Base-by-base conservation (phyloP, 2,888 invertebrate genomes). In the Tupiocoris notatus region DNA sequence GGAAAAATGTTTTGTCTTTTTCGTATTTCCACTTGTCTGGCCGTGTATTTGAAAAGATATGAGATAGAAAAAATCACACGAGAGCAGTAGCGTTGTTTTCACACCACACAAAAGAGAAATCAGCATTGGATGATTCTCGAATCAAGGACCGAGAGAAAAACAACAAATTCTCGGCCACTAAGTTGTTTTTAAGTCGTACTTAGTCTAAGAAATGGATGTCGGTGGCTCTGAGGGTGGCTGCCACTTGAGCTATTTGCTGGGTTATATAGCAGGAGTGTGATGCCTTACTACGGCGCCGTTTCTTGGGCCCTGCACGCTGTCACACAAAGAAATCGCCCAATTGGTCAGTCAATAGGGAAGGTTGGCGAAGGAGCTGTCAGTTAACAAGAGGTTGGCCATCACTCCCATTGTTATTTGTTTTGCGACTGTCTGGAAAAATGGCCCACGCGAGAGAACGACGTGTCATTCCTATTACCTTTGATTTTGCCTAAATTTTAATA, bases 231-330 rank as follows among this genome's bases (percentile, higher is more conserved):
- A 75, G 75, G 39, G 75, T 76, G 24, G 79, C 78, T n/a, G 76
- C 75, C 67, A 79, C 77, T 75, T 78, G 78, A 73, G 79, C 78
- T 58, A 79, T 77, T 74, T 79, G 78, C 75, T 79, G 79, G 63
- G 78, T 78, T 71, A 79, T 79, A 78, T 79, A 79, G 77, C 77
- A 68, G 54, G 78, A 78, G 74, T 71, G 75, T 21, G 74, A 74
- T 59, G 78, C 76, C 73, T 64, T 59, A 62, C 77, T 77, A 67
- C 77, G 78, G 61, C 77, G 75, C 54, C 77, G 67, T 67, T 64
- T 66, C 64, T 67, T 75, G 75, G 56, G 56, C 21, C 22, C 65
- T 39, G 79, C 71, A 54, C 79, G 78, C 79, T 79, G 78, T 76
- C 76, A 76, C 70, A 76, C 64, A 66, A 57, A 75, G 59, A 70